phyloP scores from a whole-genome alignment of 2,797 vertebrate genomes.

The Anableps anableps region DNA sequence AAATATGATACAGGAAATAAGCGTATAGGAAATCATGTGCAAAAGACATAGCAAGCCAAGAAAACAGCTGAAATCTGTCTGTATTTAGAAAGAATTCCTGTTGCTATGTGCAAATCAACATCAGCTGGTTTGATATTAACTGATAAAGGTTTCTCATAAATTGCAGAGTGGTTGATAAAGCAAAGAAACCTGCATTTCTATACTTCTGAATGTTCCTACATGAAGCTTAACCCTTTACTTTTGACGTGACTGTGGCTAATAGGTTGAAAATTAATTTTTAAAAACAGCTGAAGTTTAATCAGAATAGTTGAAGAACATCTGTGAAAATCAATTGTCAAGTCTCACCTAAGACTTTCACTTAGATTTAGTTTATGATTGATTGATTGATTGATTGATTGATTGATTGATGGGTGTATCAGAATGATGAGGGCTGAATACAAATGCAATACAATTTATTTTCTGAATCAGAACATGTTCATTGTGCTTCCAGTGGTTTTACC shows the following conservation, averaged over 20 bases:
- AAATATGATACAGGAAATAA: not conserved
- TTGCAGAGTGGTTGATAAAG: not conserved
- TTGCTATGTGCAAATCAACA: not conserved
- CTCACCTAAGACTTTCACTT: too few relatives aligned
- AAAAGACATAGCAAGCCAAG: not conserved
- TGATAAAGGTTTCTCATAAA: not conserved
- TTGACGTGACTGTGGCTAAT: too few relatives aligned
- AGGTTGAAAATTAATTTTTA: not conserved
- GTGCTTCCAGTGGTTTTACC: conserved; percentile 73
- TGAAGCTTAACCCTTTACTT: too few relatives aligned
- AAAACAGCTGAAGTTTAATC: not conserved
- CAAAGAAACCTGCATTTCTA: not conserved
- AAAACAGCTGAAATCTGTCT: not conserved
- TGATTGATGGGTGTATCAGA: not conserved
- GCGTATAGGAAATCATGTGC: not conserved
- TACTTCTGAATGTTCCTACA: not conserved
- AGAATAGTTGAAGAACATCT: not conserved
- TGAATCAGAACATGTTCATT: not conserved
- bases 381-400: not conserved
- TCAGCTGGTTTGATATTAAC: not conserved
- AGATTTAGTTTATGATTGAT: not conserved
- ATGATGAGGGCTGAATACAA: too few relatives aligned
- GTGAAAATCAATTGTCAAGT: too few relatives aligned
- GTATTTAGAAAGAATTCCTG: too few relatives aligned
- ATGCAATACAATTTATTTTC: not conserved